A percentile compares a stretch with the other conserved stretches of the same genome.
Evolutionary conservation across 1,140 invertebrate genomes (phyloP).

Genomic region (Parasteatoda tepidariorum): DNA sequence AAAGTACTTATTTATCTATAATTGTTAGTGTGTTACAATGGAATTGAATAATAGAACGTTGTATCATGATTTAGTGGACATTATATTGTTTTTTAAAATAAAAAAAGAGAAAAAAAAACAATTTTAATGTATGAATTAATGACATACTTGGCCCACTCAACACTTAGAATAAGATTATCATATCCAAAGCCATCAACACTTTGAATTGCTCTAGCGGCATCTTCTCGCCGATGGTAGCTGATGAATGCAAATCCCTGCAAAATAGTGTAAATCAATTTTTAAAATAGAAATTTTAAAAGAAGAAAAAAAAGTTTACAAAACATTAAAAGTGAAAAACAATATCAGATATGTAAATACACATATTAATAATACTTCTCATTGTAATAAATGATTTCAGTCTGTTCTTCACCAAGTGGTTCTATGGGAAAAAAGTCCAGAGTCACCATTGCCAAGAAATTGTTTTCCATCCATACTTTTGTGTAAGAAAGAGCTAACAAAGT

Average conservation of each 20-base stretch:
- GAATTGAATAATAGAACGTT: too few relatives aligned
- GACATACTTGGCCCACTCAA: constrained; percentile 95
- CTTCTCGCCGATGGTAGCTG: constrained; percentile 88
- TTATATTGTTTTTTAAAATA: too few relatives aligned
- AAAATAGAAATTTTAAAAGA: too few relatives aligned
- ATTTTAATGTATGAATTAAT: too few relatives aligned
- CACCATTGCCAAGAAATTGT: too few relatives aligned
- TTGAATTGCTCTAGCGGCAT: constrained; percentile 91
- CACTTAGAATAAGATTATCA: constrained; percentile 97
- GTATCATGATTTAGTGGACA: too few relatives aligned
- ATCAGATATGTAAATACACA: background rate
- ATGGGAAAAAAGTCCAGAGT: too few relatives aligned
- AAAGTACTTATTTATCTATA: too few relatives aligned
- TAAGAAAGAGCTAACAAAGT: too few relatives aligned
- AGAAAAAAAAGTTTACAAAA: background rate
- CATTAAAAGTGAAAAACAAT: constrained; percentile 37
- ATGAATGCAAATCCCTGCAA: constrained; percentile 89
- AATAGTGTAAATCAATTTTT: background rate
- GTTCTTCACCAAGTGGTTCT: background rate
- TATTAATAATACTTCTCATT: background rate
- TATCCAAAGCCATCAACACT: constrained; percentile 95
- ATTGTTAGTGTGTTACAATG: too few relatives aligned
- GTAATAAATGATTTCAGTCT: background rate
- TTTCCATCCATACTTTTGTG: too few relatives aligned
- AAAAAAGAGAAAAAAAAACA: too few relatives aligned